phyloP scores from a whole-genome alignment of 2,113 vertebrate species.

The Himantopus leucocephalus region DNA sequence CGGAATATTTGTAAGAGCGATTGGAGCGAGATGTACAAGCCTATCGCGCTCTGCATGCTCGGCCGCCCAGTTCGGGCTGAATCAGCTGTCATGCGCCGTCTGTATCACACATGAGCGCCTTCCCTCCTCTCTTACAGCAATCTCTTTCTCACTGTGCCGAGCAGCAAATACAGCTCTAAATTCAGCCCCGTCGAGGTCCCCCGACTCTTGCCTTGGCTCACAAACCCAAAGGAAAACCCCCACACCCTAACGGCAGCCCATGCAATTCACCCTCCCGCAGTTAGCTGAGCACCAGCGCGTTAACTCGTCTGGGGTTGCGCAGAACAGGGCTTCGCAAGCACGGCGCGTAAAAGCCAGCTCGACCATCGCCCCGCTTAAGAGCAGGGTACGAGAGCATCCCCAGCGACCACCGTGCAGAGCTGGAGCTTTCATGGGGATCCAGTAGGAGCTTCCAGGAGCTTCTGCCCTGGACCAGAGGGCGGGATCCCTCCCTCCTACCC shows the following conservation, averaged over 20 bases:
- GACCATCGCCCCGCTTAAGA: accelerated
- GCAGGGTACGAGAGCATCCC: background rate
- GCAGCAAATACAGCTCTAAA: background rate
- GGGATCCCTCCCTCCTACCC: background rate
- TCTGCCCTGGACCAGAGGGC: background rate
- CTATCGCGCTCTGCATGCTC: background rate
- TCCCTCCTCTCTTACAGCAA: background rate
- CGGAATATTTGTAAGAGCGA: background rate
- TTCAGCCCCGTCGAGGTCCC: background rate
- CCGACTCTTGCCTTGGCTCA: background rate
- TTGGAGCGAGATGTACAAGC: background rate
- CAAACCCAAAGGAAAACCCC: background rate
- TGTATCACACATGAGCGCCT: background rate
- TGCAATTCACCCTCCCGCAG: background rate
- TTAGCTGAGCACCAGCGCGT: background rate
- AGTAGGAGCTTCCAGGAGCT: background rate
- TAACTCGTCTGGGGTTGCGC: background rate
- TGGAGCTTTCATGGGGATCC: background rate
- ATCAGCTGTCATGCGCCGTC: constrained; percentile 38
- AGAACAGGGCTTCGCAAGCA: background rate
- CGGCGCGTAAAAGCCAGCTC: background rate
- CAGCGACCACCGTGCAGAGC: accelerated
- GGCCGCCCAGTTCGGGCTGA: constrained; percentile 18
- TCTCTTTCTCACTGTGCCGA: background rate
- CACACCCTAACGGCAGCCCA: background rate